These are phyloP conservation scores for Paedocypris micromegethes DNA, from an alignment of 2,797 vertebrate genomes.

Conservation along the genomic window DNA sequence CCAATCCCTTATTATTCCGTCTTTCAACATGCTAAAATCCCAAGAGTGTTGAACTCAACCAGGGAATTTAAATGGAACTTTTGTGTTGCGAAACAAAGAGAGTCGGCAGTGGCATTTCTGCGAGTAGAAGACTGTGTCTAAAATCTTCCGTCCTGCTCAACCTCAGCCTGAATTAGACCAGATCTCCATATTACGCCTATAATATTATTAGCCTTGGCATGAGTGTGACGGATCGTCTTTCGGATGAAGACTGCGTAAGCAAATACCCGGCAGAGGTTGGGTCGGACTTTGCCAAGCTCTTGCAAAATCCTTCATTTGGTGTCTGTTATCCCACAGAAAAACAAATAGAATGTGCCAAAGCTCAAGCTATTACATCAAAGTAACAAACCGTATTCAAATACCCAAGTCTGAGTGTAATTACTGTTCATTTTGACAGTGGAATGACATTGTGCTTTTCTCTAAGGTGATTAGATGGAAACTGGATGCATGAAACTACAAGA, in stretches of 20 bases:
- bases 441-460: too few species aligned
- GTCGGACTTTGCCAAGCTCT: slow-evolving; percentile 32
- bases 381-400: not conserved
- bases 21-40: slow-evolving; percentile 38
- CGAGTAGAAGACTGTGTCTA: slow-evolving; percentile 33
- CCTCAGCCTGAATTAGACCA: slow-evolving; percentile 35
- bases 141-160: slow-evolving; percentile 27
- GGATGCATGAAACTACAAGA: too few species aligned
- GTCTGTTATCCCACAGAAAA: slow-evolving; percentile 45
- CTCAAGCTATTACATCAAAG: slow-evolving; percentile 35
- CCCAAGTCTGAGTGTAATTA: too few species aligned
- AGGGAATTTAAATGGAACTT: slow-evolving; percentile 32
- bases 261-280: slow-evolving; percentile 27
- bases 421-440: too few species aligned
- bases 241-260: slow-evolving; percentile 34
- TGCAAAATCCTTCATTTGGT: slow-evolving; percentile 48
- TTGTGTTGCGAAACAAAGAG: slow-evolving; percentile 20
- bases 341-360: slow-evolving; percentile 51
- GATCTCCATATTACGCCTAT: slow-evolving; percentile 44
- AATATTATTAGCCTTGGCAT: slow-evolving; percentile 36
- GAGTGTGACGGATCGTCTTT: slow-evolving; percentile 38
- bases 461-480: too few species aligned
- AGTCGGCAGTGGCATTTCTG: slow-evolving; percentile 42
- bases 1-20: slow-evolving; percentile 5
- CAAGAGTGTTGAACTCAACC: slow-evolving; percentile 12